These are phyloP conservation scores for Salvelinus sp. DNA, from an alignment of 2,113 vertebrate genomes.

Conservation along the genomic window DNA sequence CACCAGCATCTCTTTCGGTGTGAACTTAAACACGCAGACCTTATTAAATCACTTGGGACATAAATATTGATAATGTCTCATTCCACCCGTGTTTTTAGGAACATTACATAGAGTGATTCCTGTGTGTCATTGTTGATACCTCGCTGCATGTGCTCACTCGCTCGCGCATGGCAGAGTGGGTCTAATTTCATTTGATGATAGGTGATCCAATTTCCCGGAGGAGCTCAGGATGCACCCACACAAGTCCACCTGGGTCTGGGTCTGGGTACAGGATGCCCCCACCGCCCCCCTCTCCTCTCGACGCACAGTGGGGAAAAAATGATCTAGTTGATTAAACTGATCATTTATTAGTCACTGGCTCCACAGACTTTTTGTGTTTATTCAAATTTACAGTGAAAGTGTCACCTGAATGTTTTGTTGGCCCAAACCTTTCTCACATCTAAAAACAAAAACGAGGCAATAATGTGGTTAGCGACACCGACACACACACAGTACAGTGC, in stretches of 20 bases:
- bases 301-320: no score
- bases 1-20: constrained; percentile 43
- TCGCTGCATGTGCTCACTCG: background rate
- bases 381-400: no score
- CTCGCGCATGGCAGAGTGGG: background rate
- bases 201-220: background rate
- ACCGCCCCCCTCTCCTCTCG: background rate
- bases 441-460: no score
- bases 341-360: no score
- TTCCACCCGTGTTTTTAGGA: constrained; percentile 45
- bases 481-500: no score
- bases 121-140: constrained; percentile 50
- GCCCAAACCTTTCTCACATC: no score
- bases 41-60: constrained; percentile 52
- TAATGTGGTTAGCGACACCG: no score
- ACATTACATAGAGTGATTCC: constrained; percentile 47
- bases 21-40: constrained; percentile 46
- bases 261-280: background rate
- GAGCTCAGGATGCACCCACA: no score
- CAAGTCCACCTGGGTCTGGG: background rate
- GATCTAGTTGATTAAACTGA: no score
- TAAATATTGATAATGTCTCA: constrained; percentile 63
- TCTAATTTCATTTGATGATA: background rate
- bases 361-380: no score
- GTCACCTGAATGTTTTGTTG: no score